phyloP scores from a whole-genome alignment of 2,797 vertebrate species.

The Microchirus variegatus region DNA sequence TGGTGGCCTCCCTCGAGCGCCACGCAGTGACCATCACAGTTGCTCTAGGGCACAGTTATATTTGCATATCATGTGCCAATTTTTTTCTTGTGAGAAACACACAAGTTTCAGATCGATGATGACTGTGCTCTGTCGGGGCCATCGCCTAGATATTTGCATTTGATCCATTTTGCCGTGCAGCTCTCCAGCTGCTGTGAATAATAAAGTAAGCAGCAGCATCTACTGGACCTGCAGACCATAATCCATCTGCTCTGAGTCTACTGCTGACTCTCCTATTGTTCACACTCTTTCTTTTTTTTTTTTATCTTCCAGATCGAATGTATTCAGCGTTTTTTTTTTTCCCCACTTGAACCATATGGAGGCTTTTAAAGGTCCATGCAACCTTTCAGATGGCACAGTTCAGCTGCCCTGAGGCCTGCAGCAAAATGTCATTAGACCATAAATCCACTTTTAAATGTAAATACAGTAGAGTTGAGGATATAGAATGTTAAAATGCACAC shows the following conservation, averaged over 20 bases:
- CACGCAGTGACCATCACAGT: too few relatives aligned
- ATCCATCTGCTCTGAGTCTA: slow-evolving; percentile 32
- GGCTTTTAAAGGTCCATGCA: slow-evolving; percentile 28
- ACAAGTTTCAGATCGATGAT: neutral
- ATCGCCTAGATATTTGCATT: neutral
- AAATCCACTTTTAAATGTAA: neutral
- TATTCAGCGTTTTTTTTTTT: slow-evolving; percentile 6
- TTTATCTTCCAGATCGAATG: slow-evolving; percentile 1
- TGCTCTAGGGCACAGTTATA: too few relatives aligned
- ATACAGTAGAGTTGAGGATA: too few relatives aligned
- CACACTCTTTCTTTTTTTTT: slow-evolving; percentile 3
- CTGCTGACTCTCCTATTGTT: slow-evolving; percentile 28
- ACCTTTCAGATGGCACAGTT: slow-evolving; percentile 14
- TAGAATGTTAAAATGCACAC: too few relatives aligned
- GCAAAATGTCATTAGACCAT: slow-evolving; percentile 33
- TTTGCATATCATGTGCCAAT: too few relatives aligned
- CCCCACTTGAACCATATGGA: slow-evolving; percentile 37
- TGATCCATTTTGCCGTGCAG: slow-evolving; percentile 19
- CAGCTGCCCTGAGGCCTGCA: slow-evolving; percentile 21
- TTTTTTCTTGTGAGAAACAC: too few relatives aligned
- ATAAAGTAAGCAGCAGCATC: slow-evolving; percentile 29
- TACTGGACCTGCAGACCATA: slow-evolving; percentile 20
- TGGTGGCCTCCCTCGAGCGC: too few relatives aligned
- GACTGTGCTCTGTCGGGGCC: neutral
- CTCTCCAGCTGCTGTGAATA: slow-evolving; percentile 31